Percentiles rank a stretch among this genome's conserved stretches.
Conservation (phyloP, 2,113 vertebrate genomes). For the Kryptolebias marmoratus region DNA sequence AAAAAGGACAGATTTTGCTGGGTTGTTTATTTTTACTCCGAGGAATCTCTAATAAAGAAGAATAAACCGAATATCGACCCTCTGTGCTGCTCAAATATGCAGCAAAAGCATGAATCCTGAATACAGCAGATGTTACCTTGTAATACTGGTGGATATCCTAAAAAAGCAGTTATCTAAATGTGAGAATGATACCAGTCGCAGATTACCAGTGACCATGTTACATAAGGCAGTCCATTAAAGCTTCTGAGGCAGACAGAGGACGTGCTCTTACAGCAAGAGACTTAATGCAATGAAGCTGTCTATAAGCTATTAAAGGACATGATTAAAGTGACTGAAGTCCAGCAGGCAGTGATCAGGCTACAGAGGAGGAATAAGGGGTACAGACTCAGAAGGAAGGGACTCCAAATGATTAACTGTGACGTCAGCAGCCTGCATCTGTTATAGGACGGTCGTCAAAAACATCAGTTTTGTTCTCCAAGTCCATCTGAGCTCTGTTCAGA, state of each 20-base stretch:
- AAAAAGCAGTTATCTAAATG: constrained; percentile 38
- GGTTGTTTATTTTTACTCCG: not conserved
- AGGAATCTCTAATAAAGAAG: constrained; percentile 8
- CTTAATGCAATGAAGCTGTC: constrained; percentile 29
- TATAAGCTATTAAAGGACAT: constrained; percentile 22
- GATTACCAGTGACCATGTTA: constrained; percentile 64
- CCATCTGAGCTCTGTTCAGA: constrained; percentile 43
- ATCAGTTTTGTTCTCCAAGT: not conserved
- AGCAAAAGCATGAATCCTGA: constrained; percentile 31
- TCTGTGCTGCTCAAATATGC: constrained; percentile 12
- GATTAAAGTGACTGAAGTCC: constrained; percentile 6
- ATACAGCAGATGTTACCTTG: constrained; percentile 52
- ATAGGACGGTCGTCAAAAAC: constrained; percentile 20
- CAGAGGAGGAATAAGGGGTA: not conserved
- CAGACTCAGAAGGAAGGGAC: not conserved
- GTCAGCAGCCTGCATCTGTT: constrained; percentile 2
- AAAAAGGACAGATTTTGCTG: not conserved
- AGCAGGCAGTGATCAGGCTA: constrained; percentile 1
- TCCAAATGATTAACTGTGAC: constrained; percentile 13
- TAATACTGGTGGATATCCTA: constrained; percentile 19
- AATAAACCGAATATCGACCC: constrained; percentile 17
- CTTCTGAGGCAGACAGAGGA: constrained; percentile 39
- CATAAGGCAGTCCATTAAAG: constrained; percentile 38
- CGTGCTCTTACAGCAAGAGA: constrained; percentile 60
- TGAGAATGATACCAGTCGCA: constrained; percentile 62